Evolutionary conservation across 1,140 invertebrate species (phyloP).

Genomic region (Trypoxylus dichotomus): DNA sequence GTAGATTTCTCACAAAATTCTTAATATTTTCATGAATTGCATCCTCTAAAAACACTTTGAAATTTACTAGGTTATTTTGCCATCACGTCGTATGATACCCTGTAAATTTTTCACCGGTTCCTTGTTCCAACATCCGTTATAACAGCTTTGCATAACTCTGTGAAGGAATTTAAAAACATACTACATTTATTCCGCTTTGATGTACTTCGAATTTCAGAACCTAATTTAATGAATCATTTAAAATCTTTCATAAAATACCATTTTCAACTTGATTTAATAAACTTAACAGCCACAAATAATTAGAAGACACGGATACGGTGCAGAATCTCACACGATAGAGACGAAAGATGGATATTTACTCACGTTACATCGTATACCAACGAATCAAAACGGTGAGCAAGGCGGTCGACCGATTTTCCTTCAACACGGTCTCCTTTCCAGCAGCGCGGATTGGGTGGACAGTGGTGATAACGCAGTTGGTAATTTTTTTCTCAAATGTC

Average conservation of each 20-base stretch:
- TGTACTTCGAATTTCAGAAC: too few species aligned
- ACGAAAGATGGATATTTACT: conserved; percentile 76
- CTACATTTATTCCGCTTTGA: too few species aligned
- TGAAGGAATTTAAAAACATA: too few species aligned
- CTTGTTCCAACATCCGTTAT: too few species aligned
- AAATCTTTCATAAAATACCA: neutral
- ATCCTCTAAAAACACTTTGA: too few species aligned
- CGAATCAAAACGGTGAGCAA: conserved; percentile 47
- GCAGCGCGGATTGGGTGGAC: conserved; percentile 75
- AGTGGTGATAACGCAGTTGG: conserved; percentile 56
- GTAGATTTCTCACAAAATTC: too few species aligned
- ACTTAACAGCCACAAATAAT: conserved; percentile 62
- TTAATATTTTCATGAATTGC: too few species aligned
- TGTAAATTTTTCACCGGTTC: too few species aligned
- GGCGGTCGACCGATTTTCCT: conserved; percentile 47
- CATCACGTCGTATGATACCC: too few species aligned
- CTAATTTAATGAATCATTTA: neutral
- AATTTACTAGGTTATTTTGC: too few species aligned
- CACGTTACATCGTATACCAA: conserved; percentile 71
- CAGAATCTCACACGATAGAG: conserved; percentile 65
- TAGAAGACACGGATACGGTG: conserved; percentile 64
- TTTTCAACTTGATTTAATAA: too few species aligned
- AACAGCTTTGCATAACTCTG: too few species aligned
- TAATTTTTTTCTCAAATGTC: conserved; percentile 29
- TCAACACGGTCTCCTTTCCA: conserved; percentile 77